These are phyloP conservation scores for Aleiodes alternator DNA, from an alignment of 2,888 invertebrate genomes.

Conservation along the genomic window DNA sequence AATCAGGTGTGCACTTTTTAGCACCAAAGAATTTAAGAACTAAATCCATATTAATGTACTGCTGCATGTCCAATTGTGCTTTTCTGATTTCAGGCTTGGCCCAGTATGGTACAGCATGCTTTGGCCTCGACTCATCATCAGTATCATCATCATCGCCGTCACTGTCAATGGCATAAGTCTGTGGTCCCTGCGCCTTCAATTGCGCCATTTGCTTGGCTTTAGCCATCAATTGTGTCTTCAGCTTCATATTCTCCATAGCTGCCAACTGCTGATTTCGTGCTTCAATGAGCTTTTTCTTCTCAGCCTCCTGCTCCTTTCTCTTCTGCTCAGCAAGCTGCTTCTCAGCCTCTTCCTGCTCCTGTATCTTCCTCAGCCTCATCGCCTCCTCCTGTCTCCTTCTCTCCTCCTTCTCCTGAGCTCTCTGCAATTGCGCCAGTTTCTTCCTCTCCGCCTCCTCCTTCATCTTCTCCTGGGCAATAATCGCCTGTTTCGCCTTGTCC, in stretches of 20 bases:
- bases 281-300: constrained; percentile 66
- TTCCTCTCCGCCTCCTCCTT: constrained; percentile 77
- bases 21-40: constrained; percentile 79
- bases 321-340: constrained; percentile 69
- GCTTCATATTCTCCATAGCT: constrained; percentile 60
- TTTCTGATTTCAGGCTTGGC: constrained; percentile 76
- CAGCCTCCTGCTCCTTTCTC: constrained; percentile 72
- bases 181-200: constrained; percentile 55
- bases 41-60: constrained; percentile 71
- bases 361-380: constrained; percentile 62
- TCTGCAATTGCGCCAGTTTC: constrained; percentile 64
- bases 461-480: constrained; percentile 74
- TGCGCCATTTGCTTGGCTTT: constrained; percentile 49
- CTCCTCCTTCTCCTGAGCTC: constrained; percentile 71
- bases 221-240: constrained; percentile 60
- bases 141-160: constrained; percentile 72
- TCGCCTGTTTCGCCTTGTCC: constrained; percentile 68
- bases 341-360: constrained; percentile 72
- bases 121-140: constrained; percentile 69
- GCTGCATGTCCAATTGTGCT: constrained; percentile 76
- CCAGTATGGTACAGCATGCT: constrained; percentile 70
- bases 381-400: constrained; percentile 67
- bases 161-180: constrained; percentile 69
- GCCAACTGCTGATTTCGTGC: constrained; percentile 69
- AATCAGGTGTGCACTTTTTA: constrained; percentile 78